Base-by-base conservation (phyloP, 2,113 vertebrate genomes). In the Festucalex cinctus region DNA sequence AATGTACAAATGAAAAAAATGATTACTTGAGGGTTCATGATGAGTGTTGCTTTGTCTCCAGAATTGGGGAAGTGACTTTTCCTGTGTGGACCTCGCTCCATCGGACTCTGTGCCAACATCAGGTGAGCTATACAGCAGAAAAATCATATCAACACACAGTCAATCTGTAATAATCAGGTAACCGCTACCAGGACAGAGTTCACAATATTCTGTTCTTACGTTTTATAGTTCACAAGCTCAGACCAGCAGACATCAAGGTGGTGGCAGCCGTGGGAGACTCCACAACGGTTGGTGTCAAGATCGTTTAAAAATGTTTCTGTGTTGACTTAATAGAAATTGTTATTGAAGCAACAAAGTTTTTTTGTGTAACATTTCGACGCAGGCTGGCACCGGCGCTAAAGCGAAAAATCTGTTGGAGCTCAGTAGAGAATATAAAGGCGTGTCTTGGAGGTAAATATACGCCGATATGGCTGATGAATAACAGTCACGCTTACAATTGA, bases 51-150 rank as follows among this genome's bases (percentile, higher is more conserved):
- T 53, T 66, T 60, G 3, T 5, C 48, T 17, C 2, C 88, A 95
- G 95, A 94, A 94, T 10, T 98, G 95, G 94, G 95, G 95, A 51
- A 94, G 93, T 80, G 90, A 96, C 54, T 88, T 97, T 66, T 83
- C 81, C 0, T 98, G 95, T 69, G 65, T 59, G 17, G 81, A 79
- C 71, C 49, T 70, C 57, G 49, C 12, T 63, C 85, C 90, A 58
- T 94, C 94, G 36, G 66, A n/a, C 61, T 63, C 0, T 6, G 63
- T 90, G 36, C 95, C 95, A 66, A 91, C 73, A 2, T 95, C 95
- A 86, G 96, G 95, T 98, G 56, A 93, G 91, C 36, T 67, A 3
- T n/a, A 69, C 24, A n/a, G 8, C 36, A n/a, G n/a, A 28, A 63
- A 43, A 10, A 3, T 36, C 63, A 58, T 61, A 69, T 62, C 53